Percentiles rank a stretch among this genome's conserved stretches.
These are phyloP conservation scores for Tenualosa ilisha DNA, from an alignment of 2,797 vertebrate species.

Conservation along the genomic window DNA sequence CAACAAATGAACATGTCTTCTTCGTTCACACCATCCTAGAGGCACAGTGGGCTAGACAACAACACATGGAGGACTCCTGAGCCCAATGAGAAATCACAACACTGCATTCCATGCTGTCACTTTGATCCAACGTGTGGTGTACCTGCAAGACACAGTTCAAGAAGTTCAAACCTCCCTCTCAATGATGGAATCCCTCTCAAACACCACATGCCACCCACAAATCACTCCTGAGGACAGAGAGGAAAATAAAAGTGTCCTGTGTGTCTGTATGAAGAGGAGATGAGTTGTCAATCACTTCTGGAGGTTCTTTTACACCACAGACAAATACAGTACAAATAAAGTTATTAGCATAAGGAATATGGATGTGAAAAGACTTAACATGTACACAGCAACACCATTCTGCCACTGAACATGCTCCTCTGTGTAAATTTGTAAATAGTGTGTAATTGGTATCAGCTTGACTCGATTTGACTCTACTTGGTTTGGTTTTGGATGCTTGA, in stretches of 20 bases:
- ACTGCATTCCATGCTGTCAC: slow-evolving; percentile 13
- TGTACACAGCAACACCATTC: not conserved
- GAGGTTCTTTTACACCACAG: not conserved
- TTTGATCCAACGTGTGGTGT: not conserved
- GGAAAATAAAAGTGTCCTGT: not conserved
- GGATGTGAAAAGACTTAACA: not conserved
- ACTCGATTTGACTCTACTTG: too few species aligned
- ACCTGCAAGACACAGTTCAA: slow-evolving; percentile 20
- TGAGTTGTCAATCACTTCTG: not conserved
- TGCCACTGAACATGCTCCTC: too few species aligned
- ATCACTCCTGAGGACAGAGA: not conserved
- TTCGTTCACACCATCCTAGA: not conserved
- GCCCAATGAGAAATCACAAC: slow-evolving; percentile 15
- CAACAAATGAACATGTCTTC: not conserved
- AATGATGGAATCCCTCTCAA: not conserved
- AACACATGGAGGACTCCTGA: not conserved
- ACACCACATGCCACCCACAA: not conserved
- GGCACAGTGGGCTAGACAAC: not conserved
- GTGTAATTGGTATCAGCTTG: too few species aligned
- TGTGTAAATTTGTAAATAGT: too few species aligned
- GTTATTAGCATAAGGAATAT: not conserved
- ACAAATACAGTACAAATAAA: not conserved
- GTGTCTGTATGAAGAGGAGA: not conserved
- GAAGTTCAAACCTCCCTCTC: slow-evolving; percentile 22
- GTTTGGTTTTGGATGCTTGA: too few species aligned